Conservation (phyloP, 2,797 vertebrate genomes). For the Myotis myotis region DNA sequence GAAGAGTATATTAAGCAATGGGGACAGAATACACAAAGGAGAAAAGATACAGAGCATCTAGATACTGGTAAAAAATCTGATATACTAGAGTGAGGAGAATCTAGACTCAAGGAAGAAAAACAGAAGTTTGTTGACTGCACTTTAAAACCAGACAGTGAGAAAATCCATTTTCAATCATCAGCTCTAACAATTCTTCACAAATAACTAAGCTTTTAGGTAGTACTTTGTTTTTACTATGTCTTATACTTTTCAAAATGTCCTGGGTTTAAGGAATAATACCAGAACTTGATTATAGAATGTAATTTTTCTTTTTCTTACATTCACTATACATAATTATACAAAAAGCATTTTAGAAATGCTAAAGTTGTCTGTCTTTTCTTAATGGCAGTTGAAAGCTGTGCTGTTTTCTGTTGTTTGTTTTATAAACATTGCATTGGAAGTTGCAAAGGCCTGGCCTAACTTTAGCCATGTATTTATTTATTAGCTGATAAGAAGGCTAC, state of each 20-base stretch:
- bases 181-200: neutral
- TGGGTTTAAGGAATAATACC: neutral
- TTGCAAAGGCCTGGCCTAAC: neutral
- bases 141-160: slow-evolving; percentile 16
- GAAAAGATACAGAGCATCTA: neutral
- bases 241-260: neutral
- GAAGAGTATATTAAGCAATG: neutral
- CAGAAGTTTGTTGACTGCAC: neutral
- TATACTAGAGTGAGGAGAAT: neutral
- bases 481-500: neutral
- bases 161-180: slow-evolving; percentile 28
- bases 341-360: neutral
- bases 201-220: neutral
- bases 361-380: neutral
- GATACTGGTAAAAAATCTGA: neutral
- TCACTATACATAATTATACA: neutral
- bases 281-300: neutral
- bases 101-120: neutral
- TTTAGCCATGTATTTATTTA: neutral
- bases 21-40: neutral
- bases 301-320: neutral
- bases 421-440: neutral
- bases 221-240: slow-evolving; percentile 6
- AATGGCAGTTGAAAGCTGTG: neutral
- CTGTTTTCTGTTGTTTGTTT: neutral